Base-by-base conservation (phyloP, 2,797 vertebrate species). In the Mionectes olivaceus region DNA sequence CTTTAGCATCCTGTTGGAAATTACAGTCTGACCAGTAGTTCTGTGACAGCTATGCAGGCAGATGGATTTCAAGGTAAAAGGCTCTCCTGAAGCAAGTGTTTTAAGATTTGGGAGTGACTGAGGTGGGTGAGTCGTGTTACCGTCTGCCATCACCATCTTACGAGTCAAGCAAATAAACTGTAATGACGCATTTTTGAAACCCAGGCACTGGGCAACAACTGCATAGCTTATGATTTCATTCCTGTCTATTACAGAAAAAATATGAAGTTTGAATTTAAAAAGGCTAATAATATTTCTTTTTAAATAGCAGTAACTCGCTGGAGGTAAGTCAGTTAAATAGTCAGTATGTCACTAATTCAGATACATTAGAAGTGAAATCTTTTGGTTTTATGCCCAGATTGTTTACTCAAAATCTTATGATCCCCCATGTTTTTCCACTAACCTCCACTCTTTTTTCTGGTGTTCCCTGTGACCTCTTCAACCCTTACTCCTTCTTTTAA, bases 151-250 rank as follows among this genome's bases (percentile, higher is more conserved):
- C 68, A 87, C 23, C 17, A 78, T 37, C 22, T 74, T 65, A 81
- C 94, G 89, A 87, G 69, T 85, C 78, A 95, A 90, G 46, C 13
- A 85, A 89, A 95, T 84, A 89, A 95, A 89, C 61, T 53, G 35
- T n/a, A 85, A 43, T 85, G 87, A 93, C 8, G 13, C 65, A 83
- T 46, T 92, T 75, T 87, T 71, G 89, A 89, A 93, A 92, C 11
- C 10, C 43, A 76, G 35, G 56, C 65, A 71, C 43, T 46, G 61
- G n/a, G 78, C 53, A 68, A 71, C 0, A 2, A 56, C 37, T 83
- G 37, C 10, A 35, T 14, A 68, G 33, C 18, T 87, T 64, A 68
- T 68, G 28, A 65, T 37, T 94, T 91, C 49, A 71, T 77, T 50
- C 53, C 46, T 64, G 30, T 53, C 46, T 80, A 32, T 83, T 85